Base-by-base conservation (phyloP, 2,113 vertebrate species). In the Oryzias curvinotus region DNA sequence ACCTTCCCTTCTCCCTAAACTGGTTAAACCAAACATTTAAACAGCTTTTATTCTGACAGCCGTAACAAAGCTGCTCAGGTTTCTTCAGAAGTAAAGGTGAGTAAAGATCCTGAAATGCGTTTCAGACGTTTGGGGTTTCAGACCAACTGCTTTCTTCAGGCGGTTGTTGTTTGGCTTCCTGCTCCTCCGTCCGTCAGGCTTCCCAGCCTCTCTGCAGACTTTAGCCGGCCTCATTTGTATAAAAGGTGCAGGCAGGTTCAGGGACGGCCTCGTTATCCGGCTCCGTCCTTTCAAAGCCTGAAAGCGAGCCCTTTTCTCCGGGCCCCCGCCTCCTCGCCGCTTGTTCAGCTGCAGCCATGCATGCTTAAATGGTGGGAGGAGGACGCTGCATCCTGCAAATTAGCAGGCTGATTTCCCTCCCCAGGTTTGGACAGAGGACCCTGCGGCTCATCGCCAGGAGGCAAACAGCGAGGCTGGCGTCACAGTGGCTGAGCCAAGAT, bases 371-470 rank as follows among this genome's bases (percentile, higher is more conserved):
- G 21, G 10, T 56, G 73, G 78, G 70, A 78, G 74, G 80, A 75
- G 75, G 80, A 73, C 52, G 81, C 65, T 58, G 75, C 68, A 57
- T 83, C 80, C 90, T 90, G 89, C 91, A 92, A 92, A 91, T 90
- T 85, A 90, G 87, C 76, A 75, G 83, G 59, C 53, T 85, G 68
- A 91, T 92, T 92, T 91, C 86, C 89, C 89, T 91, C 46, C 18
- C 73, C 45, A 85, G 85, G 90, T 86, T 91, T 89, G 74, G 65
- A 85, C 86, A 85, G 82, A 71, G 84, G 66, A 70, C 54, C 75
- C 80, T n/a, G 73, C 71, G 76, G 81, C 79, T 68, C 73, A 67
- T 69, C 69, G 52, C 57, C 68, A 68, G 61, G 48, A 44, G 44
- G 72, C 73, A 69, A 80, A 78, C 81, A 66, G 66, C 3, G 19